Percentiles rank a stretch among this genome's conserved stretches.
Conservation (phyloP, 1,140 invertebrate species). For the Sitobion miscanthi region DNA sequence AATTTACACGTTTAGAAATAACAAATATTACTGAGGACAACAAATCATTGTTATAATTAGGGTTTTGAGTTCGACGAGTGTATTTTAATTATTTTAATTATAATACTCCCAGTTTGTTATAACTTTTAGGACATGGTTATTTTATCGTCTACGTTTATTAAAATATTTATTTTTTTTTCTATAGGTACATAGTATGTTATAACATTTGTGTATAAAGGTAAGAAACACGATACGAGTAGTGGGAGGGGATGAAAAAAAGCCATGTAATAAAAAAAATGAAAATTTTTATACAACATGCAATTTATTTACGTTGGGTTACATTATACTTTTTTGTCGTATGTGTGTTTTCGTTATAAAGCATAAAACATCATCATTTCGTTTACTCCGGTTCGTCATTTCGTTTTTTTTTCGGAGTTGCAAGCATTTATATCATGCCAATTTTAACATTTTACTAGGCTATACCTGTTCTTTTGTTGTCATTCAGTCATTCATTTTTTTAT, state of each 20-base stretch:
- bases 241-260: neutral
- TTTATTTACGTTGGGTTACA: neutral
- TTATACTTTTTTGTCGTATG: neutral
- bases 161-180: neutral
- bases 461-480: neutral
- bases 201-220: neutral
- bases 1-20: neutral
- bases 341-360: neutral
- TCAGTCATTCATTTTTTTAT: neutral
- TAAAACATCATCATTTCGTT: neutral
- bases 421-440: neutral
- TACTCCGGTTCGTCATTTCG: neutral
- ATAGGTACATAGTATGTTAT: neutral
- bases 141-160: neutral
- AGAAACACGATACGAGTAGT: neutral
- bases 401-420: neutral
- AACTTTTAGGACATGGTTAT: neutral
- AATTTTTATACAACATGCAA: neutral
- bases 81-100: neutral
- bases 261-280: neutral
- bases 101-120: neutral
- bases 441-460: neutral
- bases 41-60: neutral
- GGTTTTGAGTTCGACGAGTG: neutral
- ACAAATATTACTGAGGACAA: neutral